Evolutionary conservation across 1,140 invertebrate genomes (phyloP).

Genomic region (Heliothis subflexa): DNA sequence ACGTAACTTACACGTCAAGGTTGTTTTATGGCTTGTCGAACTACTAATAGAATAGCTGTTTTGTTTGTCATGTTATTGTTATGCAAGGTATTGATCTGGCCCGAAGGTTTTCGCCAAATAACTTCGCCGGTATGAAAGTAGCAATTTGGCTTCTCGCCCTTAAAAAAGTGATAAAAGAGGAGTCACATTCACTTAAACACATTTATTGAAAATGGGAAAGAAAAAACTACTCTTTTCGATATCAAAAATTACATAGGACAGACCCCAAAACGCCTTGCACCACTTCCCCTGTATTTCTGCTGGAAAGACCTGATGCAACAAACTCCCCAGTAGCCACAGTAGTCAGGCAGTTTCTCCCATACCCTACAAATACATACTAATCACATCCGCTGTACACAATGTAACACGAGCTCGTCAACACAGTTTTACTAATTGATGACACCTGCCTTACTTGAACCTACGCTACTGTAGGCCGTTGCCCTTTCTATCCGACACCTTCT

Average conservation of each 20-base stretch:
- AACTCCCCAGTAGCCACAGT: neutral
- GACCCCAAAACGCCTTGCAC: too few species aligned
- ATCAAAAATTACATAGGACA: too few species aligned
- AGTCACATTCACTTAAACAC: too few species aligned
- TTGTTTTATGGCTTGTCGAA: neutral
- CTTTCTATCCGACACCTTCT: neutral
- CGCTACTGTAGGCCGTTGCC: neutral
- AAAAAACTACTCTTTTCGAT: too few species aligned
- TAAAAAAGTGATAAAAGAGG: neutral
- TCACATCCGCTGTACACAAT: neutral
- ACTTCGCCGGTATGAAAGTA: neutral
- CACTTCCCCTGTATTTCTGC: too few species aligned
- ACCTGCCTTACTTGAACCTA: constrained; percentile 2
- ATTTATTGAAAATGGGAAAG: too few species aligned
- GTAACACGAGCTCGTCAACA: constrained; percentile 12
- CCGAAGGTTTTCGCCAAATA: neutral
- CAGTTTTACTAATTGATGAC: constrained; percentile 29
- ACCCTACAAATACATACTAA: neutral
- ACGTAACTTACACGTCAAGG: constrained; percentile 5
- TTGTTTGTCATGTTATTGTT: neutral
- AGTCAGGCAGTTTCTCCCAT: neutral
- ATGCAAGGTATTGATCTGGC: constrained; percentile 11
- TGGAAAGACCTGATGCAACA: too few species aligned
- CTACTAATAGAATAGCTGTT: neutral
- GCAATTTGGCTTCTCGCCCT: neutral